Conservation (phyloP, 2,888 invertebrate genomes). For the Rhyacophila evoluta region DNA sequence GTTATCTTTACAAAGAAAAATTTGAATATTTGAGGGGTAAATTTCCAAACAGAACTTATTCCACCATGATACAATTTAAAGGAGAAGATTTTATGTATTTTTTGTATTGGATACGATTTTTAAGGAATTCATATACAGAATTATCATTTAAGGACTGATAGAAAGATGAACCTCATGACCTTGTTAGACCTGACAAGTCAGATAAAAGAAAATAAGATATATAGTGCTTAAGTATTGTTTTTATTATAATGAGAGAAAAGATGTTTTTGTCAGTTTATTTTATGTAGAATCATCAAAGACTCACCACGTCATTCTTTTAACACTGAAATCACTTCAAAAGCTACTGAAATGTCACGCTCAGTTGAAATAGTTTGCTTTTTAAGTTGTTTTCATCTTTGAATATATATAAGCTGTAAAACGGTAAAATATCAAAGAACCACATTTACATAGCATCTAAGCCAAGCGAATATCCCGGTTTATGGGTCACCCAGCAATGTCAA, state of each 20-base stretch:
- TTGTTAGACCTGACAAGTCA: too few species aligned
- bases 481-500: constrained; percentile 14
- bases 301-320: constrained; percentile 1
- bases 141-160: too few species aligned
- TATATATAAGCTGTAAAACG: background rate
- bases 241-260: background rate
- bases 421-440: constrained; percentile 16
- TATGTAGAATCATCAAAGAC: constrained; percentile 5
- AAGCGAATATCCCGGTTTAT: constrained; percentile 12
- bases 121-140: too few species aligned
- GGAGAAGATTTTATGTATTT: too few species aligned
- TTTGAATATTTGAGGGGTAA: too few species aligned
- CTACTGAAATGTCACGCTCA: background rate
- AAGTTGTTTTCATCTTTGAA: background rate
- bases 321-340: constrained; percentile 1
- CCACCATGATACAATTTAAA: too few species aligned
- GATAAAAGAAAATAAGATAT: too few species aligned
- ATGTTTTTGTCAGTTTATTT: background rate
- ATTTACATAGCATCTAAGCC: constrained; percentile 15
- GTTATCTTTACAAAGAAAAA: too few species aligned
- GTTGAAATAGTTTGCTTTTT: constrained; percentile 15
- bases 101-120: too few species aligned
- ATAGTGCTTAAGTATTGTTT: too few species aligned
- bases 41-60: too few species aligned
- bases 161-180: too few species aligned